Evolutionary conservation across 2,888 invertebrate species (phyloP).

Genomic region (Heteromyza rotundicornis): DNA sequence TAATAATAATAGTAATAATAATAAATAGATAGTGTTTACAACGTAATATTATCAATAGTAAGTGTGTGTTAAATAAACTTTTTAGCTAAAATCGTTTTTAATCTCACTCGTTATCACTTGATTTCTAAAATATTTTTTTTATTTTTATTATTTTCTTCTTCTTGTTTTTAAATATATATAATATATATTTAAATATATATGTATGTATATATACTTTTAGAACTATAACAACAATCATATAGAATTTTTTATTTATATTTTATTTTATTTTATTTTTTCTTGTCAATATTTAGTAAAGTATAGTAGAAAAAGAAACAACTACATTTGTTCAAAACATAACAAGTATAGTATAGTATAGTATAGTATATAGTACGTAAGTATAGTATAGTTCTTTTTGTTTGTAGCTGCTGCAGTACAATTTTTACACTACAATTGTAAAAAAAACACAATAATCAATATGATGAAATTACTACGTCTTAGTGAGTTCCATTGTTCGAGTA

Average conservation of each 20-base stretch:
- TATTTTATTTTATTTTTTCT: background rate
- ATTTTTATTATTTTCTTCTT: constrained; percentile 28
- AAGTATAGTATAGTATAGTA: background rate
- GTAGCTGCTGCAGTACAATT: background rate
- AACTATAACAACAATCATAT: constrained; percentile 51
- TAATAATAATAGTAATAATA: background rate
- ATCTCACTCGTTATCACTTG: constrained; percentile 63
- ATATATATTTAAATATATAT: constrained; percentile 23
- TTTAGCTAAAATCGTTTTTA: constrained; percentile 59
- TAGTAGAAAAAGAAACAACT: constrained; percentile 1
- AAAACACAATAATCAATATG: too few relatives aligned
- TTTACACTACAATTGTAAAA: too few relatives aligned
- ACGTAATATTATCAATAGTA: constrained; percentile 4
- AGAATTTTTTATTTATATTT: constrained; percentile 2
- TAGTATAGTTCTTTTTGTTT: too few relatives aligned
- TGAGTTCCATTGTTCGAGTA: background rate
- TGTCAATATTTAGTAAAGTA: background rate
- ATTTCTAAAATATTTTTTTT: constrained; percentile 37
- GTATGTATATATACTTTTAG: constrained; percentile 26
- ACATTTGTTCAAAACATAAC: background rate
- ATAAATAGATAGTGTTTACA: constrained; percentile 7
- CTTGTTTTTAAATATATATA: constrained; percentile 34
- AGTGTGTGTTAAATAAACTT: background rate
- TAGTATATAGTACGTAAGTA: background rate
- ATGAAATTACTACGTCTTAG: background rate